These are phyloP conservation scores for Molossus alvarezi DNA, from an alignment of 2,797 vertebrate species.

Conservation along the genomic window DNA sequence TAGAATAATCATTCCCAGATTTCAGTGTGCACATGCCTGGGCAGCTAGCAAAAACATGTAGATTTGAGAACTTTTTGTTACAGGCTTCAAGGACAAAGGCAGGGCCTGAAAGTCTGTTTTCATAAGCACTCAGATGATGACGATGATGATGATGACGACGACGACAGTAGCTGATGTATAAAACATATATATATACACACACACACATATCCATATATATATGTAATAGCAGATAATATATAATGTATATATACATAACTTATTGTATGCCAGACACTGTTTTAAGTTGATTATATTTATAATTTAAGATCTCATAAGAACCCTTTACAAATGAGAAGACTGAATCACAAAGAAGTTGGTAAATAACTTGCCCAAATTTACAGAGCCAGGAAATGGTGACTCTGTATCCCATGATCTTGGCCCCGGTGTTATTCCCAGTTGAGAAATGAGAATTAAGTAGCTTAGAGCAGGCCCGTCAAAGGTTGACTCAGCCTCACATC, in stretches of 20 bases:
- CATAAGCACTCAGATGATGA: background rate
- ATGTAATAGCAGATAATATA: background rate
- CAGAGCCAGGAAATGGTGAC: background rate
- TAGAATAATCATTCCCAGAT: background rate
- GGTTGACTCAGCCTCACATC: background rate
- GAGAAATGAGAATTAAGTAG: background rate
- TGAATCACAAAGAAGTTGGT: background rate
- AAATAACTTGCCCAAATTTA: background rate
- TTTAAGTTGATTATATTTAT: background rate
- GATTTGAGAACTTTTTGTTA: background rate
- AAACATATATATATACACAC: too few species aligned
- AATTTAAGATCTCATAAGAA: background rate
- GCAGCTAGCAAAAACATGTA: background rate
- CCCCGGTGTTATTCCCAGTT: background rate
- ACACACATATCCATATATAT: too few species aligned
- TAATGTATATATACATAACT: background rate
- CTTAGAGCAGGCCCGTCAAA: background rate
- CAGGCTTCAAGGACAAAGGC: background rate
- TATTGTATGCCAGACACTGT: background rate
- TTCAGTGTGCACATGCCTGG: background rate
- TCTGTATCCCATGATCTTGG: background rate
- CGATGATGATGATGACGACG: background rate
- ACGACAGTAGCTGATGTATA: background rate
- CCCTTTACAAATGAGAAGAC: slow-evolving; percentile 17
- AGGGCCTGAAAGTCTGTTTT: background rate